Evolutionary conservation across 2,113 vertebrate species (phyloP).

Genomic region (Aepyceros melampus): DNA sequence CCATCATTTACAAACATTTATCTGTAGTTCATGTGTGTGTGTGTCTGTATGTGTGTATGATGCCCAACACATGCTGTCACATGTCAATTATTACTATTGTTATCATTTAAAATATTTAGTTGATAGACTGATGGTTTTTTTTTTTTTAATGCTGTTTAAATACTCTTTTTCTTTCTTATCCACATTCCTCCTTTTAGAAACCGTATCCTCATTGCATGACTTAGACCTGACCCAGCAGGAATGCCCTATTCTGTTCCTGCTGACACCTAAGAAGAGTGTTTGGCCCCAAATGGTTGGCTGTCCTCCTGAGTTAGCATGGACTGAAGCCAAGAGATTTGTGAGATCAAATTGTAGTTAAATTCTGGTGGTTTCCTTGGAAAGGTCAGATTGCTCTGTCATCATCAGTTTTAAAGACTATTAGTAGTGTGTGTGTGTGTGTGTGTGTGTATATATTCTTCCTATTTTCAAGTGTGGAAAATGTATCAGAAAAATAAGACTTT

Average conservation of each 20-base stretch:
- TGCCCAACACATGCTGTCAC: not conserved
- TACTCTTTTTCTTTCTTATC: conserved; percentile 27
- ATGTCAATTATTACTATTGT: not conserved
- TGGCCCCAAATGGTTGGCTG: not conserved
- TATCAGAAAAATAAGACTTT: not conserved
- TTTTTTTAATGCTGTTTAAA: not conserved
- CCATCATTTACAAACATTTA: not conserved
- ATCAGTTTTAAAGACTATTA: not conserved
- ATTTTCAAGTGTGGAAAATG: not conserved
- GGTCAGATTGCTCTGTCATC: not conserved
- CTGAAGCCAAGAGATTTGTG: not conserved
- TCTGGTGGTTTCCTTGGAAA: not conserved
- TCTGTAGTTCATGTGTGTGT: not conserved
- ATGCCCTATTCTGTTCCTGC: not conserved
- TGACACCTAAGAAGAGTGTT: conserved; percentile 17
- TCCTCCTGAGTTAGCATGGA: not conserved
- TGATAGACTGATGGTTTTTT: not conserved
- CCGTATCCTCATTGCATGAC: not conserved
- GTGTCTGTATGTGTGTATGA: not conserved
- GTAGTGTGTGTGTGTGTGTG: too few species aligned
- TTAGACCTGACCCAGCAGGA: conserved; percentile 10
- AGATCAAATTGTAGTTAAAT: conserved; percentile 10
- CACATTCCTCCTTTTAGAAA: not conserved
- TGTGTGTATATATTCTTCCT: not conserved
- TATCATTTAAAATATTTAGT: conserved; percentile 17